phyloP scores from a whole-genome alignment of 2,888 invertebrate genomes.

The Oscheius sp. region DNA sequence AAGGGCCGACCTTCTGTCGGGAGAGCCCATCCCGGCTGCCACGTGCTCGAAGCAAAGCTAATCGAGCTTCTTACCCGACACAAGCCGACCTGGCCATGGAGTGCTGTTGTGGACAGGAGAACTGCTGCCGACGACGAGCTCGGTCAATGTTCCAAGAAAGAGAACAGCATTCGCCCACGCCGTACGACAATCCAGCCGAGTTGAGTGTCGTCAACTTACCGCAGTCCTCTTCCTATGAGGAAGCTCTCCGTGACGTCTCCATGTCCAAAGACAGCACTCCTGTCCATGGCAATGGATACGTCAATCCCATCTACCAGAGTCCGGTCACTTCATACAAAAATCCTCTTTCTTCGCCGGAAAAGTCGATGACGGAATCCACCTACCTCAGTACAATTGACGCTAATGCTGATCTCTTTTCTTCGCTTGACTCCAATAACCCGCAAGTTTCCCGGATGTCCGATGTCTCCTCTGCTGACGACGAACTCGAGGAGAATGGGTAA shows the following conservation, averaged over 20 bases:
- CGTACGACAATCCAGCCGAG: conserved; percentile 46
- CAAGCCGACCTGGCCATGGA: conserved; percentile 18
- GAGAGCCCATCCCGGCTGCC: conserved; percentile 59
- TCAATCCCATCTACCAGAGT: conserved; percentile 49
- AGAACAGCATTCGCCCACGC: conserved; percentile 41
- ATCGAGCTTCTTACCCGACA: conserved; percentile 46
- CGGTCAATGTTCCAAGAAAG: conserved; percentile 22
- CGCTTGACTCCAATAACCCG: conserved; percentile 35
- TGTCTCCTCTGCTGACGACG: conserved; percentile 41
- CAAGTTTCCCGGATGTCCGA: neutral
- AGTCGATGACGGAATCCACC: neutral
- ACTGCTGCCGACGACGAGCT: conserved; percentile 35
- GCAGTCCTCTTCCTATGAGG: conserved; percentile 53
- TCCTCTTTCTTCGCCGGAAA: conserved; percentile 35
- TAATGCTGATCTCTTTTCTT: conserved; percentile 41
- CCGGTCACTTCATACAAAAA: conserved; percentile 49
- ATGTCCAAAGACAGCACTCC: conserved; percentile 2
- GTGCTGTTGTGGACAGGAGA: conserved; percentile 30
- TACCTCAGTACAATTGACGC: conserved; percentile 33
- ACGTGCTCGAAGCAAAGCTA: conserved; percentile 44
- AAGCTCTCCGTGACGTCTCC: conserved; percentile 43
- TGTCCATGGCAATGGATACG: conserved; percentile 28
- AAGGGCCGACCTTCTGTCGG: conserved; percentile 39
- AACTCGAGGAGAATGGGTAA: conserved; percentile 44
- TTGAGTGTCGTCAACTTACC: conserved; percentile 34